These are phyloP conservation scores for Hormaphis cornu DNA, from an alignment of 1,140 invertebrate genomes.

Conservation along the genomic window DNA sequence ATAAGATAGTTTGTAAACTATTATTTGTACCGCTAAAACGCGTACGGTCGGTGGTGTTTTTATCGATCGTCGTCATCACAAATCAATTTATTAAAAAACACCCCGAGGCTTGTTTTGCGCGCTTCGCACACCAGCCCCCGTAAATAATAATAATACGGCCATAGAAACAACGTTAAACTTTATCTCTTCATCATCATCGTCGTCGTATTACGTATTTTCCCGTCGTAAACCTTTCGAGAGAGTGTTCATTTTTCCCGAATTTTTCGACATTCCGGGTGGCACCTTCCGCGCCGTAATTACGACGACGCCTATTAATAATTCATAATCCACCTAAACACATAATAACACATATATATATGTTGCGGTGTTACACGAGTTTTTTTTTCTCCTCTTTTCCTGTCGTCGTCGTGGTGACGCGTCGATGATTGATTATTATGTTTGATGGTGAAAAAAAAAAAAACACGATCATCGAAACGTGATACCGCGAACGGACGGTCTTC, in stretches of 20 bases:
- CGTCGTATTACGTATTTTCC: too few relatives aligned
- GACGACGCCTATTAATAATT: conserved; percentile 23
- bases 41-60: too few relatives aligned
- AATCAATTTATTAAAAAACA: too few relatives aligned
- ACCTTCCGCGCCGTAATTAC: conserved; percentile 10
- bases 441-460: conserved; percentile 4
- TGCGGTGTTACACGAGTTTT: conserved; percentile 12
- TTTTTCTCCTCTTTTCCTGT: conserved; percentile 6
- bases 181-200: conserved; percentile 19
- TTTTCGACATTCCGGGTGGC: conserved; percentile 17
- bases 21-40: too few relatives aligned
- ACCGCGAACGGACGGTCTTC: not conserved
- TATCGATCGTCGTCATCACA: too few relatives aligned
- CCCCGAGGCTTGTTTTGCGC: too few relatives aligned
- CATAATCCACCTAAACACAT: conserved; percentile 11
- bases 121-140: too few relatives aligned
- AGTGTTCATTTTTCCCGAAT: conserved; percentile 25
- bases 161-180: not conserved
- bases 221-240: not conserved
- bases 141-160: too few relatives aligned
- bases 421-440: conserved; percentile 18
- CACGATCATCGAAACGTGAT: not conserved
- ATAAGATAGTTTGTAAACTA: too few relatives aligned
- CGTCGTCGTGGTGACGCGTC: conserved; percentile 6
- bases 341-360: too few relatives aligned